Percentiles rank a stretch among this genome's conserved stretches.
phyloP scores from a whole-genome alignment of 2,888 invertebrate genomes.

The Perizoma affinitatum region DNA sequence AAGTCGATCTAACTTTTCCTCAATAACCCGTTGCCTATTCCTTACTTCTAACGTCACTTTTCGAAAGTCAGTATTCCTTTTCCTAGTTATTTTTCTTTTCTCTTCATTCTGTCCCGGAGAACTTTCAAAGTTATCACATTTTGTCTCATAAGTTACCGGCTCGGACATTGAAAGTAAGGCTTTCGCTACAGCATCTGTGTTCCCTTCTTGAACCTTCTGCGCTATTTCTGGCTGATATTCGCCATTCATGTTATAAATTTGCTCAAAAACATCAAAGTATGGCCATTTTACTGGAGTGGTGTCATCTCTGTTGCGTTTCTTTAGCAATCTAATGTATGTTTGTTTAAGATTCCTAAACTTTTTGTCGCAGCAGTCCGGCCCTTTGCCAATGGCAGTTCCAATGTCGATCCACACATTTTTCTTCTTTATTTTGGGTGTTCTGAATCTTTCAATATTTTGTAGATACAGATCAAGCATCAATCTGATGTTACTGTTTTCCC shows the following conservation, averaged over 20 bases:
- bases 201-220: constrained; percentile 65
- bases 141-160: constrained; percentile 49
- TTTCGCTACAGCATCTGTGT: constrained; percentile 66
- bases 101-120: constrained; percentile 60
- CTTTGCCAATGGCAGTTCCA: constrained; percentile 63
- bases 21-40: constrained; percentile 71
- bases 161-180: constrained; percentile 63
- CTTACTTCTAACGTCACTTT: constrained; percentile 73
- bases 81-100: constrained; percentile 58
- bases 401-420: constrained; percentile 76
- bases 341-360: constrained; percentile 77
- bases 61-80: constrained; percentile 66
- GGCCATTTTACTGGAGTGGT: constrained; percentile 70
- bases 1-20: constrained; percentile 74
- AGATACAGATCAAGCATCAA: constrained; percentile 66
- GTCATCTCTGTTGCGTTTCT: constrained; percentile 65
- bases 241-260: constrained; percentile 70
- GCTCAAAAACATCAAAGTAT: constrained; percentile 73
- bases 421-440: constrained; percentile 75
- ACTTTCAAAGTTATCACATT: constrained; percentile 55
- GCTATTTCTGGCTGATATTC: constrained; percentile 73
- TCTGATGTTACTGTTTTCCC: constrained; percentile 66
- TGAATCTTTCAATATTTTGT: constrained; percentile 70
- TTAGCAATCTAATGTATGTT: constrained; percentile 71
- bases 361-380: constrained; percentile 73